Base-by-base conservation (phyloP, 2,888 invertebrate species). In the Diaprepes abbreviatus region DNA sequence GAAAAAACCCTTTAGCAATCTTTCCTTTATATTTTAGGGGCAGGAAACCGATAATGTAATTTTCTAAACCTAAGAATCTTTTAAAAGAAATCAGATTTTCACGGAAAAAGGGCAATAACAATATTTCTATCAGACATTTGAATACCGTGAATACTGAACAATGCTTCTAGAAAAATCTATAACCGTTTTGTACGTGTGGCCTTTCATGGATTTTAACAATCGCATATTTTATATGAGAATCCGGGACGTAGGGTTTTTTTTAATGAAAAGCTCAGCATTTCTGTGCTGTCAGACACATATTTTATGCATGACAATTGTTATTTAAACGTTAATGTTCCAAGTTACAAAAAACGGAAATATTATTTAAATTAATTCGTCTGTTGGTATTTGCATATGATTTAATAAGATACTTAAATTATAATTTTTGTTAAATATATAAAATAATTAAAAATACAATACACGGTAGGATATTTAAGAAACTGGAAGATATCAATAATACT, bases 41-140 rank as follows among this genome's bases (percentile, higher is more conserved):
- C 43, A 57, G 58, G 40, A 58, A 58, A 60, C 50, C 43, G 59
- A 60, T 33, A 24, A 31, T 33, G 50, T 48, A 60, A 50, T 50
- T 60, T 48, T 45, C 48, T 60, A 48, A 60, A 60, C 35, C 60
- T 36, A 17, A 35, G 43, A 64, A 33, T 36, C 17, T 43, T 31
- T 24, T 54, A 55, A 55, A 43, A 54, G 55, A 54, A 64, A 64
- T 64, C 64, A 54, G 52, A 31, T 64, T 64, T 64, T 55, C 64
- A 45, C 40, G 55, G 66, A 57, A 68, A 67, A 62, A 17, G 33
- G 67, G 54, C 55, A 68, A 62, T 68, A 68, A 62, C 67, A 68
- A 55, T 68, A 68, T 68, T 68, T 68, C 62, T 55, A 54, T 60
- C 60, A 24, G 55, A 50, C 67, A 68, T 68, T 68, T 68, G 62